These are phyloP conservation scores for Orius insidiosus DNA, from an alignment of 1,140 invertebrate species.

Conservation along the genomic window DNA sequence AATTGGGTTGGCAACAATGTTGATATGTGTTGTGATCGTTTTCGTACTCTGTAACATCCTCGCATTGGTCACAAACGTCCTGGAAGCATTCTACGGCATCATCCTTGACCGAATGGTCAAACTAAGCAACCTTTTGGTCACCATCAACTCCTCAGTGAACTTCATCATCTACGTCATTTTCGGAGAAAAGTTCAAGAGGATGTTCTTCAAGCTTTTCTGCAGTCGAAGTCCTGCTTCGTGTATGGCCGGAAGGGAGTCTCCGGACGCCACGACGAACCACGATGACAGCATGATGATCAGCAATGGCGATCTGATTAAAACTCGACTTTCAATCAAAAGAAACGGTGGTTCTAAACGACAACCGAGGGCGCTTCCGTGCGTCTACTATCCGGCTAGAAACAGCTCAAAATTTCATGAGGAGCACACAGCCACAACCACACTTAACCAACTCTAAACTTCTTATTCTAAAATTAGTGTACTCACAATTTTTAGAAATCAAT, in stretches of 20 bases:
- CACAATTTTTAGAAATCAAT: too few species aligned
- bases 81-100: slow-evolving; percentile 55
- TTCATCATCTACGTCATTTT: slow-evolving; percentile 95
- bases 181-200: slow-evolving; percentile 85
- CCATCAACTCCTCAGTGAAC: slow-evolving; percentile 91
- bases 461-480: too few species aligned
- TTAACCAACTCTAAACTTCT: slow-evolving; percentile 5
- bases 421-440: slow-evolving; percentile 14
- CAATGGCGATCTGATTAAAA: slow-evolving; percentile 37
- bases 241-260: slow-evolving; percentile 39
- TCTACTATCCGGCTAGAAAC: slow-evolving; percentile 38
- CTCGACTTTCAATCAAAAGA: slow-evolving; percentile 29
- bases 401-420: slow-evolving; percentile 6
- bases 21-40: slow-evolving; percentile 82
- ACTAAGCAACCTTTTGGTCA: slow-evolving; percentile 79
- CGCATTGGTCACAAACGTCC: slow-evolving; percentile 73
- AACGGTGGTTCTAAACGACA: slow-evolving; percentile 19
- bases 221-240: slow-evolving; percentile 34
- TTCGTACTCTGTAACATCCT: slow-evolving; percentile 89
- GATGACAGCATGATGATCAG: slow-evolving; percentile 59
- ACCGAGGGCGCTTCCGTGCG: slow-evolving; percentile 33
- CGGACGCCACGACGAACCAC: slow-evolving; percentile 45
- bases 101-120: slow-evolving; percentile 62
- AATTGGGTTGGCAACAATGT: slow-evolving; percentile 80
- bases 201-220: slow-evolving; percentile 77